Conservation (phyloP, 2,797 vertebrate species). For the Eulemur coronatus region DNA sequence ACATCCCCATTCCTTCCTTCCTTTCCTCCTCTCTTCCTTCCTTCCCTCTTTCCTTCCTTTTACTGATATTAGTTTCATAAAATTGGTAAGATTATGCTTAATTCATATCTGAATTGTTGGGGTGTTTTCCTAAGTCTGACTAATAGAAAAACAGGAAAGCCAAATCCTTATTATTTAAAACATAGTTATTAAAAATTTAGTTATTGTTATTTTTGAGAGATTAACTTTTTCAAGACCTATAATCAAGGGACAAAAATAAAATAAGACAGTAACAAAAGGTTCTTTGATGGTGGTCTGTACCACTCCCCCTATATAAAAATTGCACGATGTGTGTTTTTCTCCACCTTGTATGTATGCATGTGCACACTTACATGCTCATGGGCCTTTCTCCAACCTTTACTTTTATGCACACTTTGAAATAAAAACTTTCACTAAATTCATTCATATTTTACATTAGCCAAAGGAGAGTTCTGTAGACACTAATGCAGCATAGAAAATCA, state of each 20-base stretch:
- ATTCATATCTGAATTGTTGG: not conserved
- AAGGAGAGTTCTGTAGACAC: slow-evolving; percentile 51
- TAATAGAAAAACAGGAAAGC: not conserved
- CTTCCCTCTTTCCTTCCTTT: not conserved
- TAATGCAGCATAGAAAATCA: slow-evolving; percentile 69
- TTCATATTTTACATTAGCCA: slow-evolving; percentile 66
- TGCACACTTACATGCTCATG: not conserved
- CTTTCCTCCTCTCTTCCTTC: not conserved
- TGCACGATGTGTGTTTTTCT: not conserved
- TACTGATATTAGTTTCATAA: not conserved
- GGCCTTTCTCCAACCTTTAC: slow-evolving; percentile 38
- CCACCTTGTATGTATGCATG: not conserved
- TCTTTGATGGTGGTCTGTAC: not conserved
- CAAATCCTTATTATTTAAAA: not conserved
- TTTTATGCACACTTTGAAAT: slow-evolving; percentile 13
- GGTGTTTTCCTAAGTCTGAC: not conserved
- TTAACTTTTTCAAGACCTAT: not conserved
- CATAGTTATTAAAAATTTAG: not conserved
- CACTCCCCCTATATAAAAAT: not conserved
- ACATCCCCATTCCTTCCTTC: not conserved
- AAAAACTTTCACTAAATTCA: slow-evolving; percentile 69
- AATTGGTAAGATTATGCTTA: not conserved
- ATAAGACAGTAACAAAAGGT: not conserved
- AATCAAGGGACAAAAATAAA: slow-evolving; percentile 8
- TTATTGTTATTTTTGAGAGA: not conserved